These are phyloP conservation scores for Meloidogyne chitwoodi DNA, from an alignment of 1,140 invertebrate genomes.

Conservation along the genomic window DNA sequence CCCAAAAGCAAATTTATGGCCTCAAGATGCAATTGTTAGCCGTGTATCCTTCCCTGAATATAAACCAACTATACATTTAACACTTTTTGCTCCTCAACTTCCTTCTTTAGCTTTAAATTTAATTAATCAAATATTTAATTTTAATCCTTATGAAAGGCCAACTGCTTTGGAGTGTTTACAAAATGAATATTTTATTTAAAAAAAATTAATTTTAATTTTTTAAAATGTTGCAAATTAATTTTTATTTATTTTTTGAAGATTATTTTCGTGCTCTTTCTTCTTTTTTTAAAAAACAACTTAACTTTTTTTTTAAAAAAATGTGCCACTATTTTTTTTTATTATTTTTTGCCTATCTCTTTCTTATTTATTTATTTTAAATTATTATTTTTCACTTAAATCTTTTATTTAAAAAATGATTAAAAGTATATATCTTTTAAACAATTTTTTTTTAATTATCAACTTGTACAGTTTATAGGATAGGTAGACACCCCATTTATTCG, in stretches of 20 bases:
- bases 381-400: too few species aligned
- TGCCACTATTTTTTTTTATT: too few species aligned
- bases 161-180: constrained; percentile 38
- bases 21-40: constrained; percentile 37
- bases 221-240: background rate
- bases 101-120: constrained; percentile 24
- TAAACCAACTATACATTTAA: constrained; percentile 22
- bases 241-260: too few species aligned
- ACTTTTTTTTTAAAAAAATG: too few species aligned
- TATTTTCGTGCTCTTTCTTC: background rate
- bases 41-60: constrained; percentile 14
- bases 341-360: background rate
- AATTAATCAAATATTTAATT: constrained; percentile 23
- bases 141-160: constrained; percentile 35
- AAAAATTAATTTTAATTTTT: too few species aligned
- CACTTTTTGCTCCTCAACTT: constrained; percentile 22
- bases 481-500: too few species aligned
- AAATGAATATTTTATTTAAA: constrained; percentile 33
- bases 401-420: background rate
- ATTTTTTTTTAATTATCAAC: background rate
- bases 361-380: too few species aligned
- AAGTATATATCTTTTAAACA: background rate
- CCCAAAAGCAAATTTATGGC: constrained; percentile 33
- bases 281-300: background rate
- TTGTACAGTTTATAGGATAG: too few species aligned